phyloP scores from a whole-genome alignment of 2,113 vertebrate genomes.

The Hypocryptadius cinnamomeus region DNA sequence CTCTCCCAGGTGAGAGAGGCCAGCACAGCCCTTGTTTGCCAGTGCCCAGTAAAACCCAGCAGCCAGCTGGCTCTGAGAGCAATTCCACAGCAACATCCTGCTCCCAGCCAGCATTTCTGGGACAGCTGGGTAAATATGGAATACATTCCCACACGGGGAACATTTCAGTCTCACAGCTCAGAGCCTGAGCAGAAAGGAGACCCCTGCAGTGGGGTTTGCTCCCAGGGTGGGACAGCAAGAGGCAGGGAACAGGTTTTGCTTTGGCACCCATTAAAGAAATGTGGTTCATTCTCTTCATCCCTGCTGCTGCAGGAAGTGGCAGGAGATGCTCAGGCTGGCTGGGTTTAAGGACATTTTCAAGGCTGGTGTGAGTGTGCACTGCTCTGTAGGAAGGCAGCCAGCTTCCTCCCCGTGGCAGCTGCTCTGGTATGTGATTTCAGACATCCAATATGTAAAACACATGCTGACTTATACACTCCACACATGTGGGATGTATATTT shows the following conservation, averaged over 20 bases:
- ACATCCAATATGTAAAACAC: slow-evolving; percentile 37
- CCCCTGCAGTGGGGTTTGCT: neutral
- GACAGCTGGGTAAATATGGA: neutral
- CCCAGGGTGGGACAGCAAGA: neutral
- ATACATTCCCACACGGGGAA: neutral
- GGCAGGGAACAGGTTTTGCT: neutral
- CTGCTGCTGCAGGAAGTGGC: neutral
- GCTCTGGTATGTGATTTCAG: slow-evolving; percentile 17
- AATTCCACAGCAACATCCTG: neutral
- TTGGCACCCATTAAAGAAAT: neutral
- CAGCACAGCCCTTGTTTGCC: neutral
- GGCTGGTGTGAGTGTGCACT: neutral
- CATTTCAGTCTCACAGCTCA: neutral
- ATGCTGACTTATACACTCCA: slow-evolving; percentile 13
- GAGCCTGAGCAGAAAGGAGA: neutral
- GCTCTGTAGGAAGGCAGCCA: neutral
- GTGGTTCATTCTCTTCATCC: neutral
- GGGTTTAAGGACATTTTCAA: neutral
- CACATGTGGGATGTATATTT: slow-evolving; percentile 33
- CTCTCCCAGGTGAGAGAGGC: neutral
- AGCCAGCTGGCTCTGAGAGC: neutral
- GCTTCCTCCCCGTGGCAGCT: neutral
- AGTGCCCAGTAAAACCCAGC: neutral
- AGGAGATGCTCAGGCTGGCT: neutral
- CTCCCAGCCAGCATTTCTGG: neutral